Evolutionary conservation across 1,140 invertebrate species (phyloP), one percentile per base, ranked within the genome.

Genomic region (Teleogryllus occipitalis): DNA sequence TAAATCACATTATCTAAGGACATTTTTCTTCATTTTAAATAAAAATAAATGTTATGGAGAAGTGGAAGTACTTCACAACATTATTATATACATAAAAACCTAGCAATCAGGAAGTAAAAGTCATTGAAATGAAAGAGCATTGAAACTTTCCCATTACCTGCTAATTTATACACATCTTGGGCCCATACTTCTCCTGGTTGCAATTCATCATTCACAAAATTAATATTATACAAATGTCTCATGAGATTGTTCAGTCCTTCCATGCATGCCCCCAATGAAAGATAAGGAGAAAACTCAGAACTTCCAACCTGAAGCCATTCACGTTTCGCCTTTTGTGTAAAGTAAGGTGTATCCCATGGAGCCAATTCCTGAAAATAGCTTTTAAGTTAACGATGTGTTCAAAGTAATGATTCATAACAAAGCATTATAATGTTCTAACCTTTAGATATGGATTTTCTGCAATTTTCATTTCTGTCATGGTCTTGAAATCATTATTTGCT

Each of bases 261-360:
- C 96, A 99, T 99, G 84, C 97, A 98, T 77, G 91, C 90, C 10
- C 97, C 97, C 0, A 99, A 87, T 0, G 97, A 98, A 85, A 99
- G 98, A 85, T 98, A 99, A 0, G 95, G 93, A 72, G 92, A 88
- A 83, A 93, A 95, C 83, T 96, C 93, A 48, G 85, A 84, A 73
- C 88, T 88, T 4, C 90, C 90, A 7, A 91, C 89, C 81, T 93
- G 89, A 0, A 95, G 87, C 83, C 92, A 90, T 75, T 90, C 87
- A 10, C 89, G 90, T 84, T 93, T 94, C 0, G 92, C 91, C 84
- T 92, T 91, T 2, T 90, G 88, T 0, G 90, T 92, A 81, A 92
- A 94, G 86, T 96, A 97, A 0, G 94, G 91, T 0, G 94, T 92
- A 85, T 97, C 96, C 96, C 96, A 97, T 48, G 91, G 90, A 84